Base-by-base conservation (phyloP, 2,113 vertebrate genomes). In the Clarias macrocephalus region DNA sequence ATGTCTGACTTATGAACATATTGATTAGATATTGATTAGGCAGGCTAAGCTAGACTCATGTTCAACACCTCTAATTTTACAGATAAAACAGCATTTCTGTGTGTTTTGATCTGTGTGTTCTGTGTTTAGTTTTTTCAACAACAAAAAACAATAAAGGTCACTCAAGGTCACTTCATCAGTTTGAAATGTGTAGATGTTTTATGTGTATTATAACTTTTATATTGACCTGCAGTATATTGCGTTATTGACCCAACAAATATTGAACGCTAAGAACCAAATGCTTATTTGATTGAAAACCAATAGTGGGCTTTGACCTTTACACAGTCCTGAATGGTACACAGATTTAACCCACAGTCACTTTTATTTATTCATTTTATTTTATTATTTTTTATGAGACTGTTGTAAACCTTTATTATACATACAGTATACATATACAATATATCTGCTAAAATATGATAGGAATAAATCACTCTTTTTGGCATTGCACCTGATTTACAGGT, bases 1-100 rank as follows among this genome's bases (percentile, higher is more conserved):
- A 37, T 59, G 21, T 56, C 57, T 75, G 84, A 76, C 72, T 65
- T 65, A 37, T 33, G 21, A 85, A 30, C 13, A 63, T 62, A 65
- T 65, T 33, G 84, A 85, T 85, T 60, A 28, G 25, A 12, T 52
- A 60, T 85, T 52, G 56, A 76, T 52, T 54, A 42, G 25, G 56
- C 66, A 11, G 30, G 13, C 19, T 28, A 37, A 76, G 37, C 13
- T 62, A 21, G 77, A n/a, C 60, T 65, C 59, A 30, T 7, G 52
- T n/a, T n/a, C 76, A 79, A 15, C 54, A n/a, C 23, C 11, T 54
- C 25, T 2, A 28, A 33, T 70, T 70, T 70, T 33, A 13, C 15
- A 30, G 15, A 18, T 68, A 68, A 68, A 48, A 68, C 30, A 1
- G 12, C 13, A 3, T 28, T 25, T 63, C 2, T 10, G 0, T 63